Base-by-base conservation (phyloP, 2,797 vertebrate species). In the Pangasius larnaudii region DNA sequence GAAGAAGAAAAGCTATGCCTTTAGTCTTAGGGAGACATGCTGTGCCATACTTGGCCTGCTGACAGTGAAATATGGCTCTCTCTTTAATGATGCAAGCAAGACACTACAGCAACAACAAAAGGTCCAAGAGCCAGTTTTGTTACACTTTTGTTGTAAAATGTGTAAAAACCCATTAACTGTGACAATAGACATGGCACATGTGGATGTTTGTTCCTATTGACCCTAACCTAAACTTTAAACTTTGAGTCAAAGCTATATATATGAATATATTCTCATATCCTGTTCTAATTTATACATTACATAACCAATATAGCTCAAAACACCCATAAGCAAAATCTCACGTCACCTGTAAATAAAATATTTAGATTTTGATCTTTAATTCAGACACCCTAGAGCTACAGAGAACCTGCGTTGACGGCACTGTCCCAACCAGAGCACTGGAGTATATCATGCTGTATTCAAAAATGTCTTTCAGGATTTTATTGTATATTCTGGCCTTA, bases 51-150 rank as follows among this genome's bases (percentile, higher is more conserved):
- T 89, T 91, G 91, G 88, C 87, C 78, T 79, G 36, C 81, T 90
- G 91, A 90, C 89, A 91, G 78, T 92, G 92, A 96, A 93, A 93
- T 94, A 94, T 91, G 88, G 88, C 94, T 89, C 58, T 90, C 90
- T 89, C 90, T 94, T 94, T 94, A 89, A 93, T 92, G 89, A 67
- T 87, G 88, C 84, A 80, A 36, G 77, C 24, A 79, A 91, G 90
- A 94, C 93, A 95, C 93, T 93, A 91, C 63, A 53, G 18, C 65
- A 93, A 91, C 91, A 92, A 92, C 93, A 92, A 94, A 93, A 92
- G 91, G 90, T 46, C 92, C 93, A 85, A 85, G 87, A 92, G 85
- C 92, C 61, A n/a, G 58, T 88, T 93, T 91, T 88, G 92, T 89
- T 51, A 85, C 14, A 10, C 46, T 61, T 42, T 56, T 85, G 67